phyloP scores from a whole-genome alignment of 2,888 invertebrate genomes.

The Leptinotarsa rubiginosa region DNA sequence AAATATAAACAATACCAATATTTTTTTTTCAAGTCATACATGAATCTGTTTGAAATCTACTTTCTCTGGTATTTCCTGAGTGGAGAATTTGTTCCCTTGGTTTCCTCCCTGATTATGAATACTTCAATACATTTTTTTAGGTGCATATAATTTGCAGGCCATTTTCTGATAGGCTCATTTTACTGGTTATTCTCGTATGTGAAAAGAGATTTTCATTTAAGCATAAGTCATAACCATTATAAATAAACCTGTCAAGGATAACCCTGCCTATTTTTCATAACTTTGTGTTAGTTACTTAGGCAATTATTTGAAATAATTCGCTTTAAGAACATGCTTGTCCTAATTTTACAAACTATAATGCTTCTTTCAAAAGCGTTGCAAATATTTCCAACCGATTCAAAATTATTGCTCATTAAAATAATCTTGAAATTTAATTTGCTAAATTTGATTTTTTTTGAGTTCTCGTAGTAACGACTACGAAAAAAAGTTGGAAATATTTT shows the following conservation, averaged over 20 bases:
- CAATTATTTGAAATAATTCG: conserved; percentile 65
- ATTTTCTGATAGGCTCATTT: background rate
- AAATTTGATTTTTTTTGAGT: too few relatives aligned
- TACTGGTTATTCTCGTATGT: background rate
- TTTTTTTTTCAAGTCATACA: too few relatives aligned
- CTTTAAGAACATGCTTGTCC: conserved; percentile 60
- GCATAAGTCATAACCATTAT: conserved; percentile 12
- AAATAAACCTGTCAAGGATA: conserved; percentile 21
- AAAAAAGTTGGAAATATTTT: conserved; percentile 25
- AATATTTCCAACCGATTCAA: background rate
- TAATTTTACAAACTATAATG: conserved; percentile 35
- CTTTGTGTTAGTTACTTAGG: conserved; percentile 62
- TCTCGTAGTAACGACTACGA: background rate
- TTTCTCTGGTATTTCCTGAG: too few relatives aligned
- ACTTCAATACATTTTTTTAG: conserved; percentile 43
- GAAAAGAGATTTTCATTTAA: background rate
- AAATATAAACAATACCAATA: too few relatives aligned
- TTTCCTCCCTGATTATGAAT: background rate
- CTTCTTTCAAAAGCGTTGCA: conserved; percentile 35
- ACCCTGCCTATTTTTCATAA: conserved; percentile 38
- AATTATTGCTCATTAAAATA: background rate
- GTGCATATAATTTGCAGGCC: background rate
- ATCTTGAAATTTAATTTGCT: too few relatives aligned
- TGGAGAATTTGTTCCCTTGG: too few relatives aligned
- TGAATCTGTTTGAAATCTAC: too few relatives aligned